Conservation (phyloP, 2,888 invertebrate species). For the Brenthis ino region DNA sequence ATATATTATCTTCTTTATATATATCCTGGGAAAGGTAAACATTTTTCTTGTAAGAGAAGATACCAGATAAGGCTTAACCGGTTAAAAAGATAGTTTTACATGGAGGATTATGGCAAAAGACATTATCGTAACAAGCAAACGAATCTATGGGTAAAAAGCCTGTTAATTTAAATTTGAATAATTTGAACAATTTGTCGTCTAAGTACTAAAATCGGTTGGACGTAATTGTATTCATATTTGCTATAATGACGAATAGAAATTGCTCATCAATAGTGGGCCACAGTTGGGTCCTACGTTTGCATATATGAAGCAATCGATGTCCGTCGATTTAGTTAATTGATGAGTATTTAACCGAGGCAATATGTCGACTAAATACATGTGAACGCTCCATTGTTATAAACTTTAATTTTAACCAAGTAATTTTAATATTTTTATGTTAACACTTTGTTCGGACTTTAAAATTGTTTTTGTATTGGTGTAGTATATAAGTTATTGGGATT, state of each 20-base stretch:
- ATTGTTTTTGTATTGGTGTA: too few species aligned
- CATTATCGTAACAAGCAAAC: too few species aligned
- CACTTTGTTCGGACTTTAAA: too few species aligned
- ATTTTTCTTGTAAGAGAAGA: too few species aligned
- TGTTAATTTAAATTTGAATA: not conserved
- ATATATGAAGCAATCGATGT: constrained; percentile 37
- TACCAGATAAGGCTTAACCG: too few species aligned
- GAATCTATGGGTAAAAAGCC: too few species aligned
- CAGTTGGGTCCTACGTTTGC: constrained; percentile 31
- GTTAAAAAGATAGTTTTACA: too few species aligned
- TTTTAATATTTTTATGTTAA: not conserved
- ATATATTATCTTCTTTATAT: too few species aligned
- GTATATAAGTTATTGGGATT: too few species aligned
- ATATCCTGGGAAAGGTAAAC: too few species aligned
- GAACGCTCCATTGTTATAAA: not conserved
- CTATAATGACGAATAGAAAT: constrained; percentile 29
- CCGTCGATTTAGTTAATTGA: constrained; percentile 44
- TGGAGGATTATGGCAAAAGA: too few species aligned
- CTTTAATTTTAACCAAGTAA: not conserved
- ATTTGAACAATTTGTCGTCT: constrained; percentile 1
- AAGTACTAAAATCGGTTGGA: not conserved
- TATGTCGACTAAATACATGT: constrained; percentile 32
- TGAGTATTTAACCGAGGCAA: constrained; percentile 43
- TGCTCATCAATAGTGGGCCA: constrained; percentile 27
- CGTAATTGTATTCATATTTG: constrained; percentile 13